Conservation (phyloP, 2,797 vertebrate species). For the Hoplostethus atlanticus region DNA sequence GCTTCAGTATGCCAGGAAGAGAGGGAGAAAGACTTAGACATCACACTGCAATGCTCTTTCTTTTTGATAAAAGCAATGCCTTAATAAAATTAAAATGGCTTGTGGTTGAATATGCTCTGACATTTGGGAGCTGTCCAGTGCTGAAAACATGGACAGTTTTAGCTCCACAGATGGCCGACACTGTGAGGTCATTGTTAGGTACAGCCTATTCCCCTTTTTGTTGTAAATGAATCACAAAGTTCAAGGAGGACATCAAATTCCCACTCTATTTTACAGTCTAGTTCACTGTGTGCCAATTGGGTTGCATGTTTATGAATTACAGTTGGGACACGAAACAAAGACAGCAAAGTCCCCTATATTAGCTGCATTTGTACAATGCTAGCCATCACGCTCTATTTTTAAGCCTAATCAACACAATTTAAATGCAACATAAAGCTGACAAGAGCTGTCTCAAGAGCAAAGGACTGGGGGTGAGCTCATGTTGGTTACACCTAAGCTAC, state of each 20-base stretch:
- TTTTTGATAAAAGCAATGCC: conserved; percentile 16
- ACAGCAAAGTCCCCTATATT: conserved; percentile 4
- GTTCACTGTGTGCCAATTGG: conserved; percentile 16
- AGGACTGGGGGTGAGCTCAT: conserved; percentile 40
- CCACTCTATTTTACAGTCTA: conserved; percentile 26
- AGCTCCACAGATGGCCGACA: conserved; percentile 28
- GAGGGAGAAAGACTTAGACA: conserved; percentile 24
- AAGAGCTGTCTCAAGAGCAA: neutral
- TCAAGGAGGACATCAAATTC: conserved; percentile 54
- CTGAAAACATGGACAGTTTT: conserved; percentile 67
- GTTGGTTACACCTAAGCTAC: conserved; percentile 50
- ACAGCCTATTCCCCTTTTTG: conserved; percentile 33
- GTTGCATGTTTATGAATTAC: conserved; percentile 32
- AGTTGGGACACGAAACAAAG: conserved; percentile 16
- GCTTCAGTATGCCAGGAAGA: conserved; percentile 54
- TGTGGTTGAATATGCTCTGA: conserved; percentile 18
- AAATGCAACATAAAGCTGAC: conserved; percentile 29
- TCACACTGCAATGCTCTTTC: conserved; percentile 23
- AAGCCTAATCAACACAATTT: conserved; percentile 44
- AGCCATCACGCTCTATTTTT: conserved; percentile 8
- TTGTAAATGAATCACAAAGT: conserved; percentile 46
- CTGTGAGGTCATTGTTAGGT: conserved; percentile 51
- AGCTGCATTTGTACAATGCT: conserved; percentile 20
- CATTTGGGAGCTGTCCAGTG: conserved; percentile 80
- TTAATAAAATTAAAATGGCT: conserved; percentile 9